Conservation (phyloP, 2,888 invertebrate species). For the Agrypnus murinus region DNA sequence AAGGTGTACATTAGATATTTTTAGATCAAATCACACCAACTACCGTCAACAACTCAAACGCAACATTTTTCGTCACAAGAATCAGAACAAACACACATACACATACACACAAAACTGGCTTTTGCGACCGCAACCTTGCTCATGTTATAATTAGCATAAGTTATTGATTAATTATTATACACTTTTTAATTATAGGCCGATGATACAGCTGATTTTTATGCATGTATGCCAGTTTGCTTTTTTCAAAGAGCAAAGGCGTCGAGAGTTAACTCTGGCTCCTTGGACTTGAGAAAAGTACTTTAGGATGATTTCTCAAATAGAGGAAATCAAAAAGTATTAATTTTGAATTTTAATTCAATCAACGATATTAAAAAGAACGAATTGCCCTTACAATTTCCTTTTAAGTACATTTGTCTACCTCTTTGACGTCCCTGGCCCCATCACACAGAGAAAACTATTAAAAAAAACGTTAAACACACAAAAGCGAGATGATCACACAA, state of each 20-base stretch:
- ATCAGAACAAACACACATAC: no score
- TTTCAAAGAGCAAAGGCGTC: not conserved
- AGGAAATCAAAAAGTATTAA: not conserved
- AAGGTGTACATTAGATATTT: no score
- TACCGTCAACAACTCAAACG: constrained; percentile 18
- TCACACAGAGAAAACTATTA: no score
- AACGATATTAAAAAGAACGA: not conserved
- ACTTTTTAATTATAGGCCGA: not conserved
- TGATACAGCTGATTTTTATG: not conserved
- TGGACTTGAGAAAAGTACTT: not conserved
- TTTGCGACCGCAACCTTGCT: constrained; percentile 2
- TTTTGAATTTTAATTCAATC: not conserved
- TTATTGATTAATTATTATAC: not conserved
- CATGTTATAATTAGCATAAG: constrained; percentile 2
- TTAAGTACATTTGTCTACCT: no score
- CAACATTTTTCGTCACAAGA: constrained; percentile 5
- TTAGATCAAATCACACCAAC: constrained; percentile 11
- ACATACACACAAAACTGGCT: not conserved
- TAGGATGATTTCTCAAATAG: not conserved
- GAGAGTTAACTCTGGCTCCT: not conserved
- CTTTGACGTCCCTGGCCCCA: no score
- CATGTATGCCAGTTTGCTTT: not conserved
- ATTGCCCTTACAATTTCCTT: no score
- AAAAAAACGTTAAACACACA: constrained; percentile 7
- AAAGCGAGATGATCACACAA: constrained; percentile 11